A percentile compares a stretch with the other conserved stretches of the same genome.
Conservation (phyloP, 1,140 invertebrate genomes). For the Periplaneta americana region DNA sequence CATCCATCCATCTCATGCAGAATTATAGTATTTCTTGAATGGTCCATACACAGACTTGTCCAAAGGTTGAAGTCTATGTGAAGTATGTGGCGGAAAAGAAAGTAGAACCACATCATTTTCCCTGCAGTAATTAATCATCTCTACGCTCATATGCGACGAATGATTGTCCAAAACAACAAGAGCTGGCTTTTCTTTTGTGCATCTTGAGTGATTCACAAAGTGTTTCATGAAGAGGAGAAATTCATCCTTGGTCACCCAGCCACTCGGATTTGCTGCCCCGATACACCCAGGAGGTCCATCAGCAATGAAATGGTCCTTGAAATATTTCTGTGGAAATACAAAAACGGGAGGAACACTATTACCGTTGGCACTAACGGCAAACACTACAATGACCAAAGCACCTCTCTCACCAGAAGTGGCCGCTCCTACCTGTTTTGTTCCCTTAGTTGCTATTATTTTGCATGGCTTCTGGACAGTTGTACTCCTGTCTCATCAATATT, state of each 20-base stretch:
- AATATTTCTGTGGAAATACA: conserved; percentile 35
- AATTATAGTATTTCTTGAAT: no score
- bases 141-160: no score
- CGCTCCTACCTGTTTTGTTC: conserved; percentile 39
- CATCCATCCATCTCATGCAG: no score
- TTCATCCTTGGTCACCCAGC: conserved; percentile 33
- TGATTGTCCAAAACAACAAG: no score
- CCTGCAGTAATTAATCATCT: no score
- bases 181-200: no score
- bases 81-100: no score
- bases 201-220: no score
- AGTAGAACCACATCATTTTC: no score
- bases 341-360: conserved; percentile 37
- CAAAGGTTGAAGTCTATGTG: no score
- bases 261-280: conserved; percentile 29
- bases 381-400: conserved; percentile 34
- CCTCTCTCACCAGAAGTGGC: conserved; percentile 39
- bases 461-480: background rate
- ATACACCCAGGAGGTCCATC: conserved; percentile 31
- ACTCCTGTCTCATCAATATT: no score
- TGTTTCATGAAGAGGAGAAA: conserved; percentile 34
- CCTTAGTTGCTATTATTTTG: conserved; percentile 25
- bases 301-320: conserved; percentile 29
- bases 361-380: conserved; percentile 34
- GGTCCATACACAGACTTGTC: no score